Percentiles rank a stretch among this genome's conserved stretches.
These are phyloP conservation scores for Pseudococcus longispinus DNA, from an alignment of 2,888 invertebrate genomes.

Conservation along the genomic window DNA sequence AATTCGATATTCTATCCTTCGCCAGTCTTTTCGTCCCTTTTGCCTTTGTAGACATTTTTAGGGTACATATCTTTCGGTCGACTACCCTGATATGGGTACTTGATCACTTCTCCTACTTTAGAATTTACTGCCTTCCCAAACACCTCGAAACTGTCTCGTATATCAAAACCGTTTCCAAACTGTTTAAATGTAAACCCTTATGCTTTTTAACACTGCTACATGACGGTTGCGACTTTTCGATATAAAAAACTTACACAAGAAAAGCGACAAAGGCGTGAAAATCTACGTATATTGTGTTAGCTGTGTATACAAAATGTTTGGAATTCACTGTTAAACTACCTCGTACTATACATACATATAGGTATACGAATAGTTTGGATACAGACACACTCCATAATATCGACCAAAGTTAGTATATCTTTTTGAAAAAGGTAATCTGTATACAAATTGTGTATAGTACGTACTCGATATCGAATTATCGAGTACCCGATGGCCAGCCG, in stretches of 20 bases:
- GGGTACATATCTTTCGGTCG: neutral
- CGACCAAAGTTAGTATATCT: neutral
- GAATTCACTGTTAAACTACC: neutral
- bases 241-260: neutral
- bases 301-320: neutral
- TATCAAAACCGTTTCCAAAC: neutral
- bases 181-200: neutral
- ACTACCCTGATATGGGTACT: neutral
- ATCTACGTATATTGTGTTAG: neutral
- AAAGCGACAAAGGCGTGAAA: neutral
- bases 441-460: neutral
- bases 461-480: neutral
- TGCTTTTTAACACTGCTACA: neutral
- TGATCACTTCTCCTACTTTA: neutral
- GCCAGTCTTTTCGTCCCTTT: no score
- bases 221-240: neutral
- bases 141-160: neutral
- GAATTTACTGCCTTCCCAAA: neutral
- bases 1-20: no score
- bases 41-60: no score
- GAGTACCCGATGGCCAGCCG: neutral
- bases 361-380: neutral
- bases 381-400: neutral
- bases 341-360: neutral
- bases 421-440: neutral